phyloP scores from a whole-genome alignment of 2,888 invertebrate species.

The Dicycla oo region DNA sequence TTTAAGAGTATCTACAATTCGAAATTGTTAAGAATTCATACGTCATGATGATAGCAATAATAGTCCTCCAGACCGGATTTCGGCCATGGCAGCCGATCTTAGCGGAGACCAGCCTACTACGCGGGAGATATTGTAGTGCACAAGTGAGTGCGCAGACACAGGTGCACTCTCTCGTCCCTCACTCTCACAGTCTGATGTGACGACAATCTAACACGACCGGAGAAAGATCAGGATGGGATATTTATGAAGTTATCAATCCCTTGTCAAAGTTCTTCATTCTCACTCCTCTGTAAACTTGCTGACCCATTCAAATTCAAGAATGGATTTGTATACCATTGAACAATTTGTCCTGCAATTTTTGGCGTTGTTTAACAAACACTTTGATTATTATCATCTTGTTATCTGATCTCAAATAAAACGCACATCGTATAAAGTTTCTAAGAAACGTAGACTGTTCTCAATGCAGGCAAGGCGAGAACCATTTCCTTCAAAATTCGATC shows the following conservation, averaged over 20 bases:
- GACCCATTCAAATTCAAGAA: constrained; percentile 17
- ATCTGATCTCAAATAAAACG: not conserved
- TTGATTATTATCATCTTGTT: not conserved
- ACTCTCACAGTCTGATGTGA: no score
- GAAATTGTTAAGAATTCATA: not conserved
- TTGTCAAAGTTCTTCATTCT: constrained; percentile 9
- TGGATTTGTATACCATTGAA: not conserved
- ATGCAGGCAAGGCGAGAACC: not conserved
- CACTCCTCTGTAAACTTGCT: constrained; percentile 14
- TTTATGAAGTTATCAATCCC: not conserved
- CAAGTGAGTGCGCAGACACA: no score
- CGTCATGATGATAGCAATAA: no score
- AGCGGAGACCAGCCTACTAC: no score
- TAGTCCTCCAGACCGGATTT: no score
- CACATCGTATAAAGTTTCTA: not conserved
- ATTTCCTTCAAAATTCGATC: constrained; percentile 13
- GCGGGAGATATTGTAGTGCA: no score
- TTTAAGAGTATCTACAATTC: not conserved
- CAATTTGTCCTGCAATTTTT: no score
- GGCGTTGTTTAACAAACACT: not conserved
- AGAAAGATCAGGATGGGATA: no score
- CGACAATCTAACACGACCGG: no score
- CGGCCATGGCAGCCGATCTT: no score
- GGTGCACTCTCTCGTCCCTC: no score
- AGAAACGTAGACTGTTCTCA: not conserved